These are phyloP conservation scores for Apoda limacodes DNA, from an alignment of 2,888 invertebrate genomes.

Conservation along the genomic window DNA sequence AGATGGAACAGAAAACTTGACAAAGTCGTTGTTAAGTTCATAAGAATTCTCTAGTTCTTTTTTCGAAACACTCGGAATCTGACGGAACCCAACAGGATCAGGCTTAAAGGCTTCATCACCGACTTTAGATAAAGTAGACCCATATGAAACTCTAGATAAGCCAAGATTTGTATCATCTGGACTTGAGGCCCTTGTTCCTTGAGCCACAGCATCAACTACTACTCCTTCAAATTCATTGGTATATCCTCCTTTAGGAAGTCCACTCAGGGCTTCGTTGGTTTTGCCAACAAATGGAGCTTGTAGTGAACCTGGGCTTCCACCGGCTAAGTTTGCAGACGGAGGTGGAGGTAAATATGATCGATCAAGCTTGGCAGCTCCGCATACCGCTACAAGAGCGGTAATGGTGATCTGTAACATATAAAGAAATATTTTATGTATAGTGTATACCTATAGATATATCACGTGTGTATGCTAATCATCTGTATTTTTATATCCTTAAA, in stretches of 20 bases:
- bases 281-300: slow-evolving; percentile 31
- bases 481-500: no score
- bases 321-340: slow-evolving; percentile 39
- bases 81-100: slow-evolving; percentile 23
- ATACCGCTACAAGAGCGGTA: slow-evolving; percentile 47
- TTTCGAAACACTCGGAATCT: slow-evolving; percentile 3
- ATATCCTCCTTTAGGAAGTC: slow-evolving; percentile 40
- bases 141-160: slow-evolving; percentile 40
- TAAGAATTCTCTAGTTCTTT: slow-evolving; percentile 3
- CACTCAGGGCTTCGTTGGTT: slow-evolving; percentile 27
- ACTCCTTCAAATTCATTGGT: slow-evolving; percentile 52
- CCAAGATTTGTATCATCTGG: slow-evolving; percentile 42
- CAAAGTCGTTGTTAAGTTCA: slow-evolving; percentile 1
- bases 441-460: no score
- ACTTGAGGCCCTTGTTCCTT: slow-evolving; percentile 42
- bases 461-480: no score
- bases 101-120: slow-evolving; percentile 50
- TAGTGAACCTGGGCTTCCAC: slow-evolving; percentile 38
- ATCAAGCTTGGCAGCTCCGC: slow-evolving; percentile 47
- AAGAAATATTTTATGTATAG: no score
- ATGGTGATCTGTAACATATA: slow-evolving; percentile 46
- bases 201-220: slow-evolving; percentile 48
- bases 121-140: slow-evolving; percentile 53
- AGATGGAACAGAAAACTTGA: slow-evolving; percentile 6
- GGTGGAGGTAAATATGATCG: slow-evolving; percentile 50